phyloP scores from a whole-genome alignment of 2,797 vertebrate species.

The Megaceryle alcyon region DNA sequence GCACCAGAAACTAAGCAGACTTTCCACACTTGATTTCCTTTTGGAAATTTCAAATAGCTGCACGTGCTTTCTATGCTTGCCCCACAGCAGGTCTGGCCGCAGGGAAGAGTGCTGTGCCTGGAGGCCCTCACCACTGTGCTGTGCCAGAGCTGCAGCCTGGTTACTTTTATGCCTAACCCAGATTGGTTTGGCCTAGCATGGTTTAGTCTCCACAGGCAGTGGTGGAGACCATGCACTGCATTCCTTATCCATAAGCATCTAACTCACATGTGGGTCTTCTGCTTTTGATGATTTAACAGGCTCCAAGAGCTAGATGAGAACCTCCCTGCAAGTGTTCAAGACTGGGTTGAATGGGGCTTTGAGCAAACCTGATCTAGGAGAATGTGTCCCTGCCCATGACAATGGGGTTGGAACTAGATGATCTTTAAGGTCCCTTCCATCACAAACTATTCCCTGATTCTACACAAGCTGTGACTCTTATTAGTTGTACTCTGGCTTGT shows the following conservation, averaged over 20 bases:
- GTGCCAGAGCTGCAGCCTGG: not conserved
- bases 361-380: not conserved
- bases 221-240: accelerated
- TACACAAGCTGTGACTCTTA: not conserved
- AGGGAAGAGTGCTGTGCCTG: not conserved
- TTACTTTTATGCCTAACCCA: too few relatives aligned
- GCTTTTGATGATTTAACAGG: not conserved
- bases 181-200: not conserved
- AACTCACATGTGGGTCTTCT: not conserved
- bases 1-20: not conserved
- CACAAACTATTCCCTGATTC: not conserved
- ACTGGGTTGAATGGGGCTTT: not conserved
- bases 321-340: not conserved
- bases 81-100: not conserved
- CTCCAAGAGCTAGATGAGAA: not conserved
- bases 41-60: not conserved
- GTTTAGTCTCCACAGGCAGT: not conserved
- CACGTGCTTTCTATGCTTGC: accelerated
- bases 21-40: not conserved
- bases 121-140: not conserved
- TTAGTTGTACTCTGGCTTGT: not conserved
- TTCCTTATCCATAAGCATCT: not conserved
- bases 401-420: not conserved
- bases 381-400: not conserved
- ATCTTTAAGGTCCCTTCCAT: not conserved